Conservation (phyloP, 2,797 vertebrate genomes). For the Valencia hispanica region DNA sequence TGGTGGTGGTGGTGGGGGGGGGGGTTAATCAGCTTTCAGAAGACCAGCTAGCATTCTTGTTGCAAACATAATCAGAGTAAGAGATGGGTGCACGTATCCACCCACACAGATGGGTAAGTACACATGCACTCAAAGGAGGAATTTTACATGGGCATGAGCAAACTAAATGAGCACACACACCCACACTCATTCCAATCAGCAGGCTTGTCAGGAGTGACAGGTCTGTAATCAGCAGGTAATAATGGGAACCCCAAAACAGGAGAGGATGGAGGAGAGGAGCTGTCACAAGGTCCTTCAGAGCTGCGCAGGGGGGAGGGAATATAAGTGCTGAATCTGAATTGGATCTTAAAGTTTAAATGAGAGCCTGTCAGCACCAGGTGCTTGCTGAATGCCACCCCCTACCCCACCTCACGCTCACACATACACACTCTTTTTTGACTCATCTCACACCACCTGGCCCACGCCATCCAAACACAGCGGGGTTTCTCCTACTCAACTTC, state of each 20-base stretch:
- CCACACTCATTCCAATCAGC: constrained; percentile 62
- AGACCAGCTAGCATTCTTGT: constrained; percentile 23
- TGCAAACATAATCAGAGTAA: constrained; percentile 71
- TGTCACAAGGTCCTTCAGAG: constrained; percentile 65
- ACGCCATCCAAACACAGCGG: constrained; percentile 61
- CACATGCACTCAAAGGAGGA: constrained; percentile 26
- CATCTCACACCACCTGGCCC: constrained; percentile 70
- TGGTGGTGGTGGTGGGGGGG: too few species aligned
- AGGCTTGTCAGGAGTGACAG: constrained; percentile 62
- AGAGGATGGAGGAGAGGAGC: constrained; percentile 26
- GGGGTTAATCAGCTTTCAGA: neutral
- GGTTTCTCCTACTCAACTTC: constrained; percentile 52
- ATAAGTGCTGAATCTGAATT: constrained; percentile 54
- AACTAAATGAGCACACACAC: constrained; percentile 27
- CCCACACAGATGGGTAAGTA: constrained; percentile 45
- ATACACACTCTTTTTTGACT: constrained; percentile 49
- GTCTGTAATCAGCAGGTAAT: constrained; percentile 74
- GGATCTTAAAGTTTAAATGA: constrained; percentile 62
- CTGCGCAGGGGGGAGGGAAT: constrained; percentile 34
- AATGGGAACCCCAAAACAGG: constrained; percentile 44
- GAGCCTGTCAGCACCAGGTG: constrained; percentile 72
- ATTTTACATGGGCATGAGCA: constrained; percentile 36
- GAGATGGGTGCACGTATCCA: constrained; percentile 31
- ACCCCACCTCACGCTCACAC: constrained; percentile 22
- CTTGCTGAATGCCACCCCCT: constrained; percentile 60